Conservation (phyloP, 2,113 vertebrate genomes). For the Cryptomyrus ogoouensis region DNA sequence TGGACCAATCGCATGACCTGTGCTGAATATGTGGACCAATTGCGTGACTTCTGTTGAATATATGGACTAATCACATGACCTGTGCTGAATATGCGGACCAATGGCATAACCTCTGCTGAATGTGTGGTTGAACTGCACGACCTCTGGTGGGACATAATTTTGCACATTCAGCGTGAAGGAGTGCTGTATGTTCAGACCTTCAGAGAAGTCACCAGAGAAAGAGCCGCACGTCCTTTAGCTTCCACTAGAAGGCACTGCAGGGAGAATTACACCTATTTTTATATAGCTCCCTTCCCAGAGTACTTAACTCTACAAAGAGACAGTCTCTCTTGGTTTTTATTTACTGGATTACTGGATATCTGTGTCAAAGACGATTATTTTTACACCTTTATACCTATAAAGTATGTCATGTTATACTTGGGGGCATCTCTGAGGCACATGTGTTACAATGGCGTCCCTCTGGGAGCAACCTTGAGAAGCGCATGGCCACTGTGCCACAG, state of each 20-base stretch:
- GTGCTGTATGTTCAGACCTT: neutral
- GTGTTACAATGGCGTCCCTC: neutral
- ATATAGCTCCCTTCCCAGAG: neutral
- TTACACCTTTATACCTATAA: neutral
- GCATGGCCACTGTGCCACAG: neutral
- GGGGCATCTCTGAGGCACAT: neutral
- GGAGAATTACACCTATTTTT: neutral
- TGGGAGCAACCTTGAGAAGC: neutral
- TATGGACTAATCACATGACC: neutral
- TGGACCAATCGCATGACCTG: neutral
- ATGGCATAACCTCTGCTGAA: neutral
- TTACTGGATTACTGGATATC: constrained; percentile 10
- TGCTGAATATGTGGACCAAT: neutral
- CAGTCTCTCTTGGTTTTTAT: neutral
- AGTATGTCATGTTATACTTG: constrained; percentile 2
- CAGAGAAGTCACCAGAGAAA: neutral
- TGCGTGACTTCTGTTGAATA: neutral
- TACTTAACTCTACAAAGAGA: neutral
- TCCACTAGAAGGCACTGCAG: neutral
- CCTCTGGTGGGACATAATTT: neutral
- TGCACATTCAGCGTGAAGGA: neutral
- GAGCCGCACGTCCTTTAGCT: neutral
- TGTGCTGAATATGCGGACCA: neutral
- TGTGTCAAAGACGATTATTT: constrained; percentile 3
- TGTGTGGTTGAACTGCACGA: neutral